Evolutionary conservation across 2,888 invertebrate genomes (phyloP).

Genomic region (Notodonta dromedarius): DNA sequence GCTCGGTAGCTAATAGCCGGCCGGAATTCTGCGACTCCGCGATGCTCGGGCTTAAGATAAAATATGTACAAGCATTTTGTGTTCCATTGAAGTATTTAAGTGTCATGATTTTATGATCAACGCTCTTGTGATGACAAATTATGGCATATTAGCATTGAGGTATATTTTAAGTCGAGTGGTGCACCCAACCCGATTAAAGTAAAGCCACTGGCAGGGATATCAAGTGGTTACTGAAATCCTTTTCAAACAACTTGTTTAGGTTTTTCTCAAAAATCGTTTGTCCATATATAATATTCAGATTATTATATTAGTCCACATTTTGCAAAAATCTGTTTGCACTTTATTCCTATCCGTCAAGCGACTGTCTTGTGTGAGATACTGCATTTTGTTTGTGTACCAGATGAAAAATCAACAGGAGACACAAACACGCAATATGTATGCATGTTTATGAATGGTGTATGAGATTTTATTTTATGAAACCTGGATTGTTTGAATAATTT

Average conservation of each 20-base stretch:
- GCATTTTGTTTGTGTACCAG: conserved; percentile 46
- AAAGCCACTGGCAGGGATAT: too few relatives aligned
- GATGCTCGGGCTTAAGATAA: conserved; percentile 34
- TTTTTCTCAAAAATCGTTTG: too few relatives aligned
- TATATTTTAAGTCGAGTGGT: too few relatives aligned
- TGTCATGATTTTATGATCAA: conserved; percentile 9
- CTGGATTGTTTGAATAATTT: neutral
- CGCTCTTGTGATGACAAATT: conserved; percentile 7
- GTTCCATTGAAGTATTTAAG: conserved; percentile 5
- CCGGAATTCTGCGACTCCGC: conserved; percentile 40
- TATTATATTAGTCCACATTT: conserved; percentile 6
- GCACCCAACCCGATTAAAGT: too few relatives aligned
- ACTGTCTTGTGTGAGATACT: conserved; percentile 26
- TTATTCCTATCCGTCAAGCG: conserved; percentile 38
- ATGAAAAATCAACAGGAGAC: conserved; percentile 50
- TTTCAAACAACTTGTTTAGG: too few relatives aligned
- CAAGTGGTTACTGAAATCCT: too few relatives aligned
- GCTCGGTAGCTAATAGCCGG: conserved; percentile 61
- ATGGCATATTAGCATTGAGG: neutral
- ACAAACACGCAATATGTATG: conserved; percentile 11
- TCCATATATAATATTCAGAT: neutral
- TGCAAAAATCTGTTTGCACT: conserved; percentile 23
- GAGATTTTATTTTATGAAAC: neutral
- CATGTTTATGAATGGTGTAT: neutral
- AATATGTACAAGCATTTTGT: conserved; percentile 24